Base-by-base conservation (phyloP, 2,797 vertebrate species). In the Aulostomus chinensis region DNA sequence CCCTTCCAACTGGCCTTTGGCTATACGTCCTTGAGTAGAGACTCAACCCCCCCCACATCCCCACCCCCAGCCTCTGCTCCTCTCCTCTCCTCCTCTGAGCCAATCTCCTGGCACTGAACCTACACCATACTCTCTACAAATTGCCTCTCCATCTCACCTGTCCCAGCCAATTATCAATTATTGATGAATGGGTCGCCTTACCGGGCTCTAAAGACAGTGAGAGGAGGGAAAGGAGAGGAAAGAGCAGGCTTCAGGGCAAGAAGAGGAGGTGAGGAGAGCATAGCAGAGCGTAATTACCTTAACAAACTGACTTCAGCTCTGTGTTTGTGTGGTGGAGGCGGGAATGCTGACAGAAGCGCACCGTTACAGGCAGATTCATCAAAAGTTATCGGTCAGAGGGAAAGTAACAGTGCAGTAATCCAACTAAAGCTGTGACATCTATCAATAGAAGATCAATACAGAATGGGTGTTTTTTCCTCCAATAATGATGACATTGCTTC, bases 101-200 rank as follows among this genome's bases (percentile, higher is more conserved):
- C 83, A 78, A 83, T 86, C 75, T 80, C 65, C 75, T 80, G 81
- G 80, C 84, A 74, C 49, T 31, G 78, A 68, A 86, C 76, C 83
- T 80, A 58, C 68, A 73, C 78, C 85, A 67, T 58, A 85, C 85
- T 85, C 81, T 81, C 80, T 61, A 86, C 87, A 90, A 88, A 91
- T 90, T 90, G 88, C 80, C 84, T 87, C 86, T 90, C 88, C 84
- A 81, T 88, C 91, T 90, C 87, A 92, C 86, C 88, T 87, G 88
- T 89, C 89, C 83, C 60, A 52, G 82, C 70, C 86, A 88, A 88
- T 90, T 88, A 91, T 92, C 87, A 90, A 91, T 90, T 89, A 92
- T 91, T 91, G 88, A 91, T 88, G 88, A 91, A 90, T 88, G 88
- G 88, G 83, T 90, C 83, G 69, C 83, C 88, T 90, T 90, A 86